Evolutionary conservation across 2,113 vertebrate genomes (phyloP).

Genomic region (Corvus moneduloides): DNA sequence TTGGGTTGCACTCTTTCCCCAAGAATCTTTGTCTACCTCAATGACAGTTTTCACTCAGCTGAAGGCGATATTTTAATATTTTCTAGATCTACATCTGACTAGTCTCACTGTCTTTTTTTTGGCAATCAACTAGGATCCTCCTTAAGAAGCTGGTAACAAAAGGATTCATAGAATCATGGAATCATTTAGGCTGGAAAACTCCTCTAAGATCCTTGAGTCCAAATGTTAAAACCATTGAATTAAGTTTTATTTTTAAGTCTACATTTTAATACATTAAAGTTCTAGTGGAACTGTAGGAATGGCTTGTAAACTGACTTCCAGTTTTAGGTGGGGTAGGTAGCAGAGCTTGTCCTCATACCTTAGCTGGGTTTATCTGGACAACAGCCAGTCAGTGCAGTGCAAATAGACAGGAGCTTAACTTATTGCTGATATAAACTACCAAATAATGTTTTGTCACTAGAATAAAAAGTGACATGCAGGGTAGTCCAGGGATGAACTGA

Average conservation of each 20-base stretch:
- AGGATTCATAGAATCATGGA: background rate
- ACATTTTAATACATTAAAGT: background rate
- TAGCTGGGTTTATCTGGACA: background rate
- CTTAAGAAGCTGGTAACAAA: background rate
- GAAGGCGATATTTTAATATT: background rate
- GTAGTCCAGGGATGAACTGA: background rate
- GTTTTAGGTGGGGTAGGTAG: background rate
- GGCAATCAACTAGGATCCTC: background rate
- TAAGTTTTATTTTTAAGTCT: background rate
- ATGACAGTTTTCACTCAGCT: background rate
- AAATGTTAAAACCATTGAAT: background rate
- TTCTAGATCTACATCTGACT: background rate
- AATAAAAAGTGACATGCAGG: conserved; percentile 17
- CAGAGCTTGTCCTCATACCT: background rate
- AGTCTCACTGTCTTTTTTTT: background rate
- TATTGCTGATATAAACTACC: background rate
- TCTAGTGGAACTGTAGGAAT: background rate
- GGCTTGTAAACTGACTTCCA: background rate
- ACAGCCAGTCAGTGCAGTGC: background rate
- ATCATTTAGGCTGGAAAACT: background rate
- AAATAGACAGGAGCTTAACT: background rate
- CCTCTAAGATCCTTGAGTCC: background rate
- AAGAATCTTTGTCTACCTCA: background rate
- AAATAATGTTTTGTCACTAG: background rate
- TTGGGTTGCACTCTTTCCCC: background rate